Percentiles rank a stretch among this genome's conserved stretches.
These are phyloP conservation scores for Macropis europaea DNA, from an alignment of 2,888 invertebrate genomes.

Conservation along the genomic window DNA sequence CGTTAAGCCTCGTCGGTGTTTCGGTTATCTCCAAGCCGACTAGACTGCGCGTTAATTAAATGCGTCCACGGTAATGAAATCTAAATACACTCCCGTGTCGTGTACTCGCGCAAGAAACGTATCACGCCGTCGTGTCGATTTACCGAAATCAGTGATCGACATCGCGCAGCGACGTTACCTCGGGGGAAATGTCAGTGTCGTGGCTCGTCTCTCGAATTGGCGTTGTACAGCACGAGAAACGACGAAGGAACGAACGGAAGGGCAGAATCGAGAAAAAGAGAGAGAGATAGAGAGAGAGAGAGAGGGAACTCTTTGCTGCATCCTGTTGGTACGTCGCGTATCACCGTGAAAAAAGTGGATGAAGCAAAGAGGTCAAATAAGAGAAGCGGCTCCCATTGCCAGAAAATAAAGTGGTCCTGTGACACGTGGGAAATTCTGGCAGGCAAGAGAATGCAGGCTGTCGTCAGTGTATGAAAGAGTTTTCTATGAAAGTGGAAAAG, in stretches of 20 bases:
- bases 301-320: not conserved
- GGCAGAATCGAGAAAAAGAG: not conserved
- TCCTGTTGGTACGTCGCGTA: constrained; percentile 14
- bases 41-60: constrained; percentile 42
- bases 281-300: not conserved
- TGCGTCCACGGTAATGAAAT: constrained; percentile 31
- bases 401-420: constrained; percentile 62
- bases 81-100: constrained; percentile 21
- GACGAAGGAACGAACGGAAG: not conserved
- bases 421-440: constrained; percentile 64
- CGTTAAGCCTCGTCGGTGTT: constrained; percentile 9
- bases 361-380: constrained; percentile 46
- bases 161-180: constrained; percentile 11
- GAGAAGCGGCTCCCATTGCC: constrained; percentile 54
- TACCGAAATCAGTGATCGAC: constrained; percentile 60
- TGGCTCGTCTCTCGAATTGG: constrained; percentile 53
- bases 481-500: constrained; percentile 37
- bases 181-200: constrained; percentile 53
- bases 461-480: constrained; percentile 47
- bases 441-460: constrained; percentile 34
- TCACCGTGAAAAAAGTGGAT: not conserved
- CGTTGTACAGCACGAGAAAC: constrained; percentile 46
- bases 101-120: not conserved
- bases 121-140: constrained; percentile 37
- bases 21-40: constrained; percentile 19